Conservation (phyloP, 2,888 invertebrate species). For the Cyclophora punctaria region DNA sequence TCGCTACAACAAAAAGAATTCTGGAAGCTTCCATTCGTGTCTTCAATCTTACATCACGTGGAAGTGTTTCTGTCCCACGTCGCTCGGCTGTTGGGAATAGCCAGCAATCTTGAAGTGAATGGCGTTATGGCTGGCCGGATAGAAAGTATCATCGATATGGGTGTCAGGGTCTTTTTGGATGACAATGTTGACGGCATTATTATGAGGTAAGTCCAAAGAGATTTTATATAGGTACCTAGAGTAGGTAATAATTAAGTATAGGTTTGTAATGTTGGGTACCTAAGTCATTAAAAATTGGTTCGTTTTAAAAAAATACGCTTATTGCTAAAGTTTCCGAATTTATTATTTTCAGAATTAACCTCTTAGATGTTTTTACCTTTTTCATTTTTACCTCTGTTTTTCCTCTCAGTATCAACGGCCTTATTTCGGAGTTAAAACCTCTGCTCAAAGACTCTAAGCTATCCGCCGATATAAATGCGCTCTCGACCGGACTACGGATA, state of each 20-base stretch:
- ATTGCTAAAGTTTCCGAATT: too few relatives aligned
- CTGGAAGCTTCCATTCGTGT: constrained; percentile 66
- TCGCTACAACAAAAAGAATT: constrained; percentile 55
- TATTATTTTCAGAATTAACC: too few relatives aligned
- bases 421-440: constrained; percentile 58
- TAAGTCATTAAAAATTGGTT: too few relatives aligned
- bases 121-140: constrained; percentile 41
- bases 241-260: too few relatives aligned
- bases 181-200: constrained; percentile 58
- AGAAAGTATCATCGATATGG: constrained; percentile 53
- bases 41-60: constrained; percentile 51
- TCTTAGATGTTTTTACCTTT: too few relatives aligned
- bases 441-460: constrained; percentile 44
- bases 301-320: too few relatives aligned
- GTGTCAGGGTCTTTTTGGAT: constrained; percentile 58
- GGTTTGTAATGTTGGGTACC: too few relatives aligned
- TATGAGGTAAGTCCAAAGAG: constrained; percentile 44
- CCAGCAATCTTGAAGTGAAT: constrained; percentile 53
- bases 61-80: constrained; percentile 50
- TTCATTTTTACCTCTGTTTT: too few relatives aligned
- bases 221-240: too few relatives aligned
- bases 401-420: constrained; percentile 51
- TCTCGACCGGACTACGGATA: constrained; percentile 50
- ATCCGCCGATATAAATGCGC: constrained; percentile 49
- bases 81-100: constrained; percentile 57